Base-by-base conservation (phyloP, 2,113 vertebrate species). In the Haemorhous mexicanus region DNA sequence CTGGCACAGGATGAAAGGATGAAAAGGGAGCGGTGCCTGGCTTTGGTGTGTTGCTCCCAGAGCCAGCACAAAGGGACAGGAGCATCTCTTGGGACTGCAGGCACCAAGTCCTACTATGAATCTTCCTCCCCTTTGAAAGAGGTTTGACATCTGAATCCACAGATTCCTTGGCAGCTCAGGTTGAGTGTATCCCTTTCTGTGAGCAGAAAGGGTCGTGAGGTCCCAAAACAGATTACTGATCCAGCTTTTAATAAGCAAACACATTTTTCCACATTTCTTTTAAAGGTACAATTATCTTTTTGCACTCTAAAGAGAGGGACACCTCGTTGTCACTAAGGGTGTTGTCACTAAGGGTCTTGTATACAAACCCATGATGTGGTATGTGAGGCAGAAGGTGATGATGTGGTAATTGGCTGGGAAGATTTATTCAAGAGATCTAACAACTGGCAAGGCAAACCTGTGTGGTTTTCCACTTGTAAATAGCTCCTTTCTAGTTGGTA, bases 1-100 rank as follows among this genome's bases (percentile, higher is more conserved):
- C 86, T 94, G 94, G 94, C 93, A 66, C 6, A 1, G 58, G 86
- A 88, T 90, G 52, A 85, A 79, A 50, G 52, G 85, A 87, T 90
- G 55, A 79, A 80, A 94, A 88, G 83, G 53, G 44, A 88, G 49
- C 0, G 0, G 79, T 86, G 89, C 72, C 75, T 85, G 70, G 44
- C 44, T 84, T 82, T 82, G 82, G 62, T 4, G 2, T 24, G 1
- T 39, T 67, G 43, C 41, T 85, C 41, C 35, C 0, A 0, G 58
- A 80, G 70, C 62, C 63, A 79, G 67, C 49, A 47, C 70, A 85
- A 72, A 83, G 67, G 44, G 82, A 82, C 61, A 46, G 78, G 46
- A 70, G 50, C 28, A 63, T 30, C 56, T 74, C 78, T 28, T 58
- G 62, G 70, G 83, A 87, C 41, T 2, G n/a, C 44, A 72, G 80